Conservation (phyloP, 2,113 vertebrate species). For the Heliornis fulica region DNA sequence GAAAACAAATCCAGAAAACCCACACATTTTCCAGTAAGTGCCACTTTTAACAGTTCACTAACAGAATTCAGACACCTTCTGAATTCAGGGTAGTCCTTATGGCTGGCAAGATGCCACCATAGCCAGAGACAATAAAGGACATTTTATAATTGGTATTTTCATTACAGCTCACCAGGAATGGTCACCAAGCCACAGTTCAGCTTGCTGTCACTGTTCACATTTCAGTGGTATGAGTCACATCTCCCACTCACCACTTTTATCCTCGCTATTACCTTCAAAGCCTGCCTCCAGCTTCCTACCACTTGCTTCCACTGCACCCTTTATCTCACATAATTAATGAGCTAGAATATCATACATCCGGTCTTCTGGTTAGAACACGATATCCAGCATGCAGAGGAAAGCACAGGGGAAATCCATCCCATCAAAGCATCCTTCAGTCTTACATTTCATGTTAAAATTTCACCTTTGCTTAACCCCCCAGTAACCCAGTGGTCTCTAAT, state of each 20-base stretch:
- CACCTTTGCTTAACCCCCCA: not conserved
- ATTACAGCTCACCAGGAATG: not conserved
- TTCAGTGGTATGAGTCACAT: not conserved
- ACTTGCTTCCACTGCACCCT: not conserved
- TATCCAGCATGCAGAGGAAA: not conserved
- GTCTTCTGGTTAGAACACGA: not conserved
- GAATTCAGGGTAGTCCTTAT: not conserved
- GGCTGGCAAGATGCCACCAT: not conserved
- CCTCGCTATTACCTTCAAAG: constrained; percentile 37
- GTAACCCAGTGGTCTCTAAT: not conserved
- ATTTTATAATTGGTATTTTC: not conserved
- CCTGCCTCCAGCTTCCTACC: constrained; percentile 36
- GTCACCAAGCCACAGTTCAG: not conserved
- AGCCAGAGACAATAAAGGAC: not conserved
- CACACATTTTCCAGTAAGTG: not conserved
- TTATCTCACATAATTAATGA: not conserved
- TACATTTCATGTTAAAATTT: not conserved
- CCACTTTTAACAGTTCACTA: not conserved
- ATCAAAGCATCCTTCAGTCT: not conserved
- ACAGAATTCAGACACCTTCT: not conserved
- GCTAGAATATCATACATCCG: not conserved
- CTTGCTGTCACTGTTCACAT: not conserved
- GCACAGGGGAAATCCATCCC: not conserved
- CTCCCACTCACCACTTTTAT: constrained; percentile 40
- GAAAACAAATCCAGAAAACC: not conserved